Conservation (phyloP, 1,140 invertebrate genomes). For the Tetragonula clypearis region DNA sequence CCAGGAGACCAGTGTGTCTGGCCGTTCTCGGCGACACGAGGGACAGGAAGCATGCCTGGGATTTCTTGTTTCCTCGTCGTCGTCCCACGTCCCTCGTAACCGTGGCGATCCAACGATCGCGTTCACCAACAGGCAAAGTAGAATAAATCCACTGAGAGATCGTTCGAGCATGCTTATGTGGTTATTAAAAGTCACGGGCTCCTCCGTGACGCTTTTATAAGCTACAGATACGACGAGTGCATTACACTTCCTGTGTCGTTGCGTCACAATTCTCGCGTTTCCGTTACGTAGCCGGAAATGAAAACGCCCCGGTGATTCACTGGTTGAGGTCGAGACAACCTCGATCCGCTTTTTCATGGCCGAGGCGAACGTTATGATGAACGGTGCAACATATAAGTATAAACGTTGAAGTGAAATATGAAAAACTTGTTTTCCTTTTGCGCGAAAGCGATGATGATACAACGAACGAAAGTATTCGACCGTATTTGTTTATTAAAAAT, state of each 20-base stretch:
- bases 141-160: not conserved
- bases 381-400: not conserved
- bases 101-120: conserved; percentile 36
- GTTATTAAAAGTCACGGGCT: not conserved
- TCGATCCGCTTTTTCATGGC: not conserved
- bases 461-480: too few species aligned
- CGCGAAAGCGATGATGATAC: too few species aligned
- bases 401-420: not conserved
- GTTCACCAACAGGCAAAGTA: conserved; percentile 32
- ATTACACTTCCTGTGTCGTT: conserved; percentile 6
- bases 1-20: conserved; percentile 47
- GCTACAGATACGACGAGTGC: conserved; percentile 29
- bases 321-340: not conserved
- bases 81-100: not conserved
- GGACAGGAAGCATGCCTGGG: conserved; percentile 52
- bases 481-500: not conserved
- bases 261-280: not conserved
- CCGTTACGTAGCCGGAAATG: not conserved
- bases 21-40: conserved; percentile 51
- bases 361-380: not conserved
- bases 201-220: conserved; percentile 45
- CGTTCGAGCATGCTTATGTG: conserved; percentile 45
- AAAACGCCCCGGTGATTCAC: not conserved
- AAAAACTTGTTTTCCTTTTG: too few species aligned
- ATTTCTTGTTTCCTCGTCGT: not conserved